phyloP scores from a whole-genome alignment of 2,888 invertebrate genomes.

The Tiliacea aurago region DNA sequence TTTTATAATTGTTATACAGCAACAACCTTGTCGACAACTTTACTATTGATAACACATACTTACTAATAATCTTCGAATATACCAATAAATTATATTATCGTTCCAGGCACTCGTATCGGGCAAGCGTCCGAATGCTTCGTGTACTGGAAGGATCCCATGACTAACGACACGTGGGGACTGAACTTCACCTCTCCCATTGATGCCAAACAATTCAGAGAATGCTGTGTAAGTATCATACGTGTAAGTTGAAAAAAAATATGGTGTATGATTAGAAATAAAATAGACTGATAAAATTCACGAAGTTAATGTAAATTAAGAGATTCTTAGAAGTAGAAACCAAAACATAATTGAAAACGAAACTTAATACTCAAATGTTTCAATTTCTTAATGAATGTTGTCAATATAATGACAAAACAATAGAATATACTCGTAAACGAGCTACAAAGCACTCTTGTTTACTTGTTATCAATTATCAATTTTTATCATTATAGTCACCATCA shows the following conservation, averaged over 20 bases:
- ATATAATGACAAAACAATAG: background rate
- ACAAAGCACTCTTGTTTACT: constrained; percentile 32
- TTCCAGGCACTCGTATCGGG: constrained; percentile 97
- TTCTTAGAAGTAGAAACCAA: background rate
- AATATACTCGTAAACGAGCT: constrained; percentile 7
- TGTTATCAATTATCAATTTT: constrained; percentile 50
- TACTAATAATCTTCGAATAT: constrained; percentile 17
- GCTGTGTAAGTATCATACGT: constrained; percentile 95
- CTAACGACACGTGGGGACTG: constrained; percentile 99
- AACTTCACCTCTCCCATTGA: constrained; percentile 99
- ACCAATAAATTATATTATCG: constrained; percentile 29
- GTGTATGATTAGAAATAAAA: background rate
- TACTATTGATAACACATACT: background rate
- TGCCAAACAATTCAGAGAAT: constrained; percentile 98
- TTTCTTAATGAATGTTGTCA: background rate
- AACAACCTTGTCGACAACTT: background rate
- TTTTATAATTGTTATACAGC: background rate
- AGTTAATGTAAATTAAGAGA: background rate
- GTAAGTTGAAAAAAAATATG: constrained; percentile 36
- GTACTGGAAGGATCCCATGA: constrained; percentile 99
- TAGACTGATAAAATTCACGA: background rate
- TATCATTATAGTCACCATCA: constrained; percentile 96
- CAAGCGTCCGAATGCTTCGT: constrained; percentile 99
- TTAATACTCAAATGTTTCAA: constrained; percentile 2
- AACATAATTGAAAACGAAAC: background rate